Base-by-base conservation (phyloP, 2,797 vertebrate genomes). In the Parambassis ranga region DNA sequence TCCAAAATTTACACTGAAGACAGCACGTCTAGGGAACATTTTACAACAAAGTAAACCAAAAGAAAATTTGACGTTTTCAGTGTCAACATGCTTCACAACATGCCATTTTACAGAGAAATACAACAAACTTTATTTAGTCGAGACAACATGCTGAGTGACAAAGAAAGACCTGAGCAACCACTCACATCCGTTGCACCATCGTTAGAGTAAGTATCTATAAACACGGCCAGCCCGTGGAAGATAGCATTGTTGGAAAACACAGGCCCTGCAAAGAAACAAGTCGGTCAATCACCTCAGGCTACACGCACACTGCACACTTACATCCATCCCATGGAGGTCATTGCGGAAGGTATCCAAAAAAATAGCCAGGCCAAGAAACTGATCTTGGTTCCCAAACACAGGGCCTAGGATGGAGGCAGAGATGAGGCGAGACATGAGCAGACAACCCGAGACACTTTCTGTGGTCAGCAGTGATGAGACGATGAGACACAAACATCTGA, bases 131-230 rank as follows among this genome's bases (percentile, higher is more conserved):
- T 5, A 43, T 51, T n/a, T n/a, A n/a, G 65, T 38, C 3, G 59
- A 16, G 52, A 63, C 32, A 10, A 5, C 77, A 79, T 86, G 82
- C 79, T 7, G 69, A 64, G 23, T n/a, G n/a, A n/a, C n/a, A n/a
- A 50, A 32, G 44, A 35, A 63, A 43, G 79, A 64, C 52, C 70
- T 14, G 71, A 53, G 65, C 56, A 23, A 22, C 37, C 87, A 93
- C 95, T 93, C 92, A 99, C 97, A 87, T 98, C 96, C 0, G 94
- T 93, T 0, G 94, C 92, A 67, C 98, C 97, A 77, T 98, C 95
- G 3, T 99, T 99, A 85, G 95, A 96, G 65, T 98, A 99, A 0
- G 97, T 98, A 86, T 98, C 96, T 89, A 99, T 87, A 91, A 98
- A 98, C 67, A 98, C 90, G 11, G 95, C 96, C 90, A 98, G 90